Evolutionary conservation across 1,140 invertebrate species (phyloP), one percentile per base, ranked within the genome.

Genomic region (Ganaspis sp.): DNA sequence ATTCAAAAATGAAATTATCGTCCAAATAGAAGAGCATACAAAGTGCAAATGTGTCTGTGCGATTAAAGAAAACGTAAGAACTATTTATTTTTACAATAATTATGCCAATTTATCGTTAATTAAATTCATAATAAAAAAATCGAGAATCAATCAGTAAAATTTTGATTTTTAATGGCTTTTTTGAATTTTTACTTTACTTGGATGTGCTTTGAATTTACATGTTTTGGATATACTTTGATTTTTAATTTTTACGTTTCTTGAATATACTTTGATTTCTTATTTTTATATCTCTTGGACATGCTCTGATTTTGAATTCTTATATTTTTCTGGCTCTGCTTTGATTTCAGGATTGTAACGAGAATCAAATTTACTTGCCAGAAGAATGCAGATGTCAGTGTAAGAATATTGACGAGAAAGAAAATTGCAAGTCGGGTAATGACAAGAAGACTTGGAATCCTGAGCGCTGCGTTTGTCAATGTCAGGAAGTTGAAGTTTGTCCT

Each of bases 21-120:
- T 94, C 4, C 84, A 86, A 1, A 84, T 94, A 4, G 92, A 94
- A 79, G 92, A 93, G 82, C 94, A 94, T 77, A 91, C 87, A 8
- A 91, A 91, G 49, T 95, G 94, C 79, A 90, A 90, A 77, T 95
- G 94, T 84, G 88, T 91, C 54, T 95, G 94, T 74, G 92, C 87
- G 70, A 88, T 92, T 23, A 93, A 93, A 87, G 87, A 85, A 77
- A 83, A 91, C 75, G 93, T 93, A 90, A 85, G 84, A 85, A 34
- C 21, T 53, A 42, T 72, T 71, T 71, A 49, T 80, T 77, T 9
- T 54, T 45, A 75, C 17, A 45, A 73, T 76, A 74, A 29, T 78
- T 58, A n/a, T n/a, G n/a, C n/a, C n/a, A n/a, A n/a, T n/a, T n/a
- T n/a, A n/a, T n/a, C n/a, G n/a, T n/a, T n/a, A n/a, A n/a, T n/a